These are phyloP conservation scores for Dolichotis patagonum DNA, from an alignment of 2,113 vertebrate genomes.

Conservation along the genomic window DNA sequence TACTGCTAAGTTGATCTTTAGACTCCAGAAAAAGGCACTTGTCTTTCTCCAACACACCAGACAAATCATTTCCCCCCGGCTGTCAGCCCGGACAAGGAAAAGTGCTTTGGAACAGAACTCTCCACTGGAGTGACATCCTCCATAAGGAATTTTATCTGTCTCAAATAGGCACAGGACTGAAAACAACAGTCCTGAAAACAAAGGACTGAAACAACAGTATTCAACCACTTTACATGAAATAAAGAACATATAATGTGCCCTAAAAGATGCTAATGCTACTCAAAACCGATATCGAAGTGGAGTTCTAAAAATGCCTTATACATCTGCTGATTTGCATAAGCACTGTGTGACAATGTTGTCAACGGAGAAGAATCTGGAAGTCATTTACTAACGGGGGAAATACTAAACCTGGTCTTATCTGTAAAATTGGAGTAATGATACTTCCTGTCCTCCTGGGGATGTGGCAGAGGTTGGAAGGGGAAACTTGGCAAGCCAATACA, in stretches of 20 bases:
- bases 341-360: neutral
- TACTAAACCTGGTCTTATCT: neutral
- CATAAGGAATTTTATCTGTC: slow-evolving; percentile 22
- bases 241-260: neutral
- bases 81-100: neutral
- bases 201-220: too few species aligned
- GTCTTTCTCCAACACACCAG: neutral
- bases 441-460: neutral
- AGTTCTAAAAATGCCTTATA: neutral
- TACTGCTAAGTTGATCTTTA: neutral
- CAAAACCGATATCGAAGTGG: neutral
- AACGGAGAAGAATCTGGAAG: neutral
- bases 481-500: neutral
- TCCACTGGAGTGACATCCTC: neutral
- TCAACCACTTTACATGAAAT: slow-evolving; percentile 10
- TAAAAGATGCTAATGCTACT: neutral
- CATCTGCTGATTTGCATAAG: neutral
- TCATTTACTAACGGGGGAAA: neutral
- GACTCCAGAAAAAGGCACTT: neutral
- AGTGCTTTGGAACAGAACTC: neutral
- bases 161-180: neutral
- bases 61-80: neutral
- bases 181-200: slow-evolving; percentile 23
- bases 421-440: slow-evolving; percentile 16
- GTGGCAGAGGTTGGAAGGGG: neutral